phyloP scores from a whole-genome alignment of 2,113 vertebrate genomes.

The Boleophthalmus pectinirostris region DNA sequence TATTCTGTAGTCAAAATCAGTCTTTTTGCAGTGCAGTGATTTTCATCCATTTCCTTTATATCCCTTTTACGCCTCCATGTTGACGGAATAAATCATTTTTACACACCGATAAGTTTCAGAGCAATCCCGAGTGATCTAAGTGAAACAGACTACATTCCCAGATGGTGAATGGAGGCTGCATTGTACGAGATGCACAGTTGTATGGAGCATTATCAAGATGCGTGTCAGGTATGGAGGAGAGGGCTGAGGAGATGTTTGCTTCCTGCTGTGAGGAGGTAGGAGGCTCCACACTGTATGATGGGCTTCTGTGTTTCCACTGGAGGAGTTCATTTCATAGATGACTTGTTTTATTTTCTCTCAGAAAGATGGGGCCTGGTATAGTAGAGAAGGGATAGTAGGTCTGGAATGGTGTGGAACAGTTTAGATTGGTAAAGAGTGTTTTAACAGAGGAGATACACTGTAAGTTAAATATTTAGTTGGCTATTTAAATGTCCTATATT shows the following conservation, averaged over 20 bases:
- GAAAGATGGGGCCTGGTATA: conserved; percentile 10
- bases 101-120: neutral
- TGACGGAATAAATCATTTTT: neutral
- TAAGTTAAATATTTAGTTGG: neutral
- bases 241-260: neutral
- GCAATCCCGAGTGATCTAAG: neutral
- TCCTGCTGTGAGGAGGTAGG: neutral
- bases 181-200: neutral
- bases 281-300: neutral
- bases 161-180: too few relatives aligned
- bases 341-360: conserved; percentile 25
- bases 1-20: neutral
- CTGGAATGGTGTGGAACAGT: neutral
- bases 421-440: neutral
- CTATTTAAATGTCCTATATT: too few relatives aligned
- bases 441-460: neutral
- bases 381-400: neutral
- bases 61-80: neutral
- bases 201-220: neutral
- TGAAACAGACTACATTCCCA: neutral
- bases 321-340: conserved; percentile 31
- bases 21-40: neutral
- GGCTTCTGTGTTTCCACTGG: neutral
- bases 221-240: conserved; percentile 2
- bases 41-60: neutral